phyloP scores from a whole-genome alignment of 1,140 invertebrate genomes.

The Cotesia vestalis region DNA sequence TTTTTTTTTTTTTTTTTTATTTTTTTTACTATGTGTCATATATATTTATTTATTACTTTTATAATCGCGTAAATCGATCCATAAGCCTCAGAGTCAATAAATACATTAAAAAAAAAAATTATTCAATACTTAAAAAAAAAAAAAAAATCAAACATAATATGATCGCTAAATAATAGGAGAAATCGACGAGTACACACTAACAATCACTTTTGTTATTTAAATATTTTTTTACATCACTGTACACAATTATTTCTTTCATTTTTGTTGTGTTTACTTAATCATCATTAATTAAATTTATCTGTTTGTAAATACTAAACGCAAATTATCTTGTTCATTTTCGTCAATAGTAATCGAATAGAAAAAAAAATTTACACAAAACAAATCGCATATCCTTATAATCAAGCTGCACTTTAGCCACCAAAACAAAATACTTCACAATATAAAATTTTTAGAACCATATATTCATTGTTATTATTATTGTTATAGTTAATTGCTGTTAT shows the following conservation, averaged over 20 bases:
- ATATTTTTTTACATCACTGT: constrained; percentile 61
- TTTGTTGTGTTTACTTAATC: constrained; percentile 43
- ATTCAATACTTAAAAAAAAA: constrained; percentile 4
- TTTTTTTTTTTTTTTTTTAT: not conserved
- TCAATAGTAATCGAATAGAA: constrained; percentile 6
- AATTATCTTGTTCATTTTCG: not conserved
- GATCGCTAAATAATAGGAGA: constrained; percentile 46
- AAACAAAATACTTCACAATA: no score
- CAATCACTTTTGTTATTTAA: constrained; percentile 48
- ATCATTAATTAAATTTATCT: constrained; percentile 35
- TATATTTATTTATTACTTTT: not conserved
- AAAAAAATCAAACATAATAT: not conserved
- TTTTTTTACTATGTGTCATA: not conserved
- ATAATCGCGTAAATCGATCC: not conserved
- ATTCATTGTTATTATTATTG: no score
- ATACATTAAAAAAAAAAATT: not conserved
- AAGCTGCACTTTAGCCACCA: constrained; percentile 31
- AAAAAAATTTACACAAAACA: no score
- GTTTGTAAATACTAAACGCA: not conserved
- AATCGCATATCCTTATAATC: no score
- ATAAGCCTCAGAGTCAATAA: not conserved
- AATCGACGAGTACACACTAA: constrained; percentile 59
- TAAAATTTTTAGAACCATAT: no score
- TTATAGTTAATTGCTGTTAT: no score
- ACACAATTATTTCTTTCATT: constrained; percentile 52